Conservation (phyloP, 2,888 invertebrate species). For the Sphaerophoria taeniata region DNA sequence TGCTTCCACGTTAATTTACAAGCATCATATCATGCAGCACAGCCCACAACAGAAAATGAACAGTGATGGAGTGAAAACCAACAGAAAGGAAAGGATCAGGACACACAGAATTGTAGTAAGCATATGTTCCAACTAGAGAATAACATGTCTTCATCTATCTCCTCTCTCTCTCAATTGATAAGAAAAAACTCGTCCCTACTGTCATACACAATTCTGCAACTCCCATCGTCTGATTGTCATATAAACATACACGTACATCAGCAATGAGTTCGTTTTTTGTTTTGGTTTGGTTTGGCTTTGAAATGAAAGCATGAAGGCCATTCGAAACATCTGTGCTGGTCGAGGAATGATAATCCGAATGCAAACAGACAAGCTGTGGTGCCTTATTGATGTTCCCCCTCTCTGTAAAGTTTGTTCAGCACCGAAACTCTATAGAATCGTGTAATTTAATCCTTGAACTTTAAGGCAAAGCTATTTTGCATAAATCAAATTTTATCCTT, state of each 20-base stretch:
- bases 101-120: conserved; percentile 21
- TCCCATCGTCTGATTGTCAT: conserved; percentile 36
- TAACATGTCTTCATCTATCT: conserved; percentile 40
- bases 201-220: not conserved
- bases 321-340: conserved; percentile 43
- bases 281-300: not conserved
- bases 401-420: conserved; percentile 31
- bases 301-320: conserved; percentile 37
- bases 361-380: conserved; percentile 35
- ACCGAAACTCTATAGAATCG: not conserved
- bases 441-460: conserved; percentile 63
- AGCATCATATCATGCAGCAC: conserved; percentile 21
- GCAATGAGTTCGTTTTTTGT: conserved; percentile 1
- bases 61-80: too few relatives aligned
- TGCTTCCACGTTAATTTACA: conserved; percentile 48
- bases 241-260: not conserved
- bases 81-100: not conserved
- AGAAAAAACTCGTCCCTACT: conserved; percentile 31
- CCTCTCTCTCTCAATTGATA: conserved; percentile 1
- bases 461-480: conserved; percentile 25
- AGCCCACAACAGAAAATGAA: not conserved
- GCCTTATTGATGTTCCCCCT: conserved; percentile 51
- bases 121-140: conserved; percentile 46
- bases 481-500: conserved; percentile 40
- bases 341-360: conserved; percentile 51